Evolutionary conservation across 2,797 vertebrate genomes (phyloP).

Genomic region (Tympanoctomys barrerae): DNA sequence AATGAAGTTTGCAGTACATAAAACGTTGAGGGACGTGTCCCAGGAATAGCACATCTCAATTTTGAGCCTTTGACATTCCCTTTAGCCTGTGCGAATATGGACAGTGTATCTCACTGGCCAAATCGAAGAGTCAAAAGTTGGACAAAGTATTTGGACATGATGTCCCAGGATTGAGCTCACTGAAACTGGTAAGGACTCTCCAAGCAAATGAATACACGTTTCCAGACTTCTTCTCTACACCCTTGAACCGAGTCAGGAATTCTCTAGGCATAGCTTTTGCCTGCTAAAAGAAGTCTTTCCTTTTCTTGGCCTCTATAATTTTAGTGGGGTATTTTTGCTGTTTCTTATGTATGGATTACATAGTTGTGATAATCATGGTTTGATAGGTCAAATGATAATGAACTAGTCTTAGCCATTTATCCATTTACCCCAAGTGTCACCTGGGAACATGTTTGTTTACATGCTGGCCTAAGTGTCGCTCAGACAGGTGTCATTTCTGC

Average conservation of each 20-base stretch:
- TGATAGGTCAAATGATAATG: not conserved
- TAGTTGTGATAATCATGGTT: not conserved
- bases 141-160: not conserved
- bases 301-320: not conserved
- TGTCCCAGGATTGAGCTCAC: not conserved
- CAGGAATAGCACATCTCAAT: not conserved
- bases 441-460: not conserved
- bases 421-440: not conserved
- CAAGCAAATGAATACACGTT: not conserved
- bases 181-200: not conserved
- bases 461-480: not conserved
- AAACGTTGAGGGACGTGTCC: not conserved
- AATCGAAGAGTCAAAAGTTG: not conserved
- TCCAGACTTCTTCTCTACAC: not conserved
- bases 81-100: not conserved
- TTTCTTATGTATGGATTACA: not conserved
- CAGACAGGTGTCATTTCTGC: not conserved
- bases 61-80: not conserved
- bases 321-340: not conserved
- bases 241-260: not conserved
- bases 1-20: not conserved
- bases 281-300: not conserved
- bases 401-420: not conserved
- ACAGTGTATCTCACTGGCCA: not conserved
- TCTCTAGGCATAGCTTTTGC: not conserved